Evolutionary conservation across 2,113 vertebrate genomes (phyloP).

Genomic region (Vanacampus margaritifer): DNA sequence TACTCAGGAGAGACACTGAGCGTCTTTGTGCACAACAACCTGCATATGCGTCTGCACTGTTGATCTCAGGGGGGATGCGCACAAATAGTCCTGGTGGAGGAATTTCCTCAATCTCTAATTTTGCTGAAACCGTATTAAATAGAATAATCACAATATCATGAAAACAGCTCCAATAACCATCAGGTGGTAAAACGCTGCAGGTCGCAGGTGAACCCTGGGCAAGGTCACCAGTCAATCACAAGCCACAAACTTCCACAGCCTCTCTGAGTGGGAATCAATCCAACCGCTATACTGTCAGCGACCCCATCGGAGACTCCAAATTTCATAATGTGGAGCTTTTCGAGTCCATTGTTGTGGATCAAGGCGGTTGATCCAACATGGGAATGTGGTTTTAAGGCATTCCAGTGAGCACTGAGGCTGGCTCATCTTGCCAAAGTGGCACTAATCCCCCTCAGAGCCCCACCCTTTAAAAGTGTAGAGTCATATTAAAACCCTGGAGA

Average conservation of each 20-base stretch:
- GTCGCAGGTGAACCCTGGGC: too few relatives aligned
- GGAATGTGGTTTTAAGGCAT: slow-evolving; percentile 63
- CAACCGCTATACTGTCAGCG: neutral
- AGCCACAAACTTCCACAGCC: neutral
- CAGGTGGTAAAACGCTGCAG: too few relatives aligned
- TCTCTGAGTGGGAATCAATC: neutral
- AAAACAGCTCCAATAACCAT: too few relatives aligned
- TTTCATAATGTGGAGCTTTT: slow-evolving; percentile 37
- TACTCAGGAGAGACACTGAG: slow-evolving; percentile 56
- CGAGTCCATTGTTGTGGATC: slow-evolving; percentile 51
- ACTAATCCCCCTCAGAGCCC: slow-evolving; percentile 20
- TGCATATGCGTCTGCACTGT: slow-evolving; percentile 34
- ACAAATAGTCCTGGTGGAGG: slow-evolving; percentile 39
- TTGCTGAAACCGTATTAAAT: too few relatives aligned
- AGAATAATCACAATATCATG: too few relatives aligned
- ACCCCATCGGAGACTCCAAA: neutral
- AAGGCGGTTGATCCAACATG: slow-evolving; percentile 50
- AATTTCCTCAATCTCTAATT: slow-evolving; percentile 63
- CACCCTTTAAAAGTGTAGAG: neutral
- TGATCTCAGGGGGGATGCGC: slow-evolving; percentile 33
- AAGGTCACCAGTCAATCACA: too few relatives aligned
- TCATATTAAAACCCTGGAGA: too few relatives aligned
- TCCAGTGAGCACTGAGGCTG: slow-evolving; percentile 40
- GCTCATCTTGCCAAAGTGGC: slow-evolving; percentile 32
- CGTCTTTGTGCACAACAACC: slow-evolving; percentile 65